These are phyloP conservation scores for Pyrrhura leucotis DNA, from an alignment of 2,797 vertebrate genomes.

Conservation along the genomic window DNA sequence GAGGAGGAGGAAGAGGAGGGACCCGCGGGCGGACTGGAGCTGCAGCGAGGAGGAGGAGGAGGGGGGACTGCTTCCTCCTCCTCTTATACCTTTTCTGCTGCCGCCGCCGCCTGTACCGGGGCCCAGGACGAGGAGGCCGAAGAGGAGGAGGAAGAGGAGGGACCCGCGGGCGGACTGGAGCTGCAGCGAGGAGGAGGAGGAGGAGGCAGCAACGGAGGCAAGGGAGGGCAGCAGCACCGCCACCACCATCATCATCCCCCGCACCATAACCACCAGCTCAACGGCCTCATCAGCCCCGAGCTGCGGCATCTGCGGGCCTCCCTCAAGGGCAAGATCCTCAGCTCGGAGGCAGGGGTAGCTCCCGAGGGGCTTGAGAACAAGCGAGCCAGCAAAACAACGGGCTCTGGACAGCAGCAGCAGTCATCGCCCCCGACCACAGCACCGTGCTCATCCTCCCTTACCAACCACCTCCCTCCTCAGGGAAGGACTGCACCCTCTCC, in stretches of 20 bases:
- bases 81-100: slow-evolving; percentile 1
- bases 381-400: slow-evolving; percentile 72
- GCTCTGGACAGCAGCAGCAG: slow-evolving; percentile 66
- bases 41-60: slow-evolving; percentile 73
- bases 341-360: slow-evolving; percentile 66
- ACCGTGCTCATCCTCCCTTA: slow-evolving; percentile 47
- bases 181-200: slow-evolving; percentile 67
- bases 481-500: slow-evolving; percentile 74
- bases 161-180: slow-evolving; percentile 67
- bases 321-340: slow-evolving; percentile 79
- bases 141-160: slow-evolving; percentile 78
- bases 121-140: slow-evolving; percentile 77
- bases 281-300: slow-evolving; percentile 86
- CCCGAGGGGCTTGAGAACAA: slow-evolving; percentile 74
- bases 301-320: slow-evolving; percentile 80
- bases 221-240: slow-evolving; percentile 58
- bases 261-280: slow-evolving; percentile 88
- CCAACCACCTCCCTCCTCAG: slow-evolving; percentile 64
- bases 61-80: slow-evolving; percentile 52
- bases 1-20: no score
- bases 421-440: slow-evolving; percentile 42
- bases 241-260: slow-evolving; percentile 79
- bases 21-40: no score
- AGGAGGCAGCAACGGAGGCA: slow-evolving; percentile 54
- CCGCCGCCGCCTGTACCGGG: slow-evolving; percentile 61